phyloP scores from a whole-genome alignment of 2,888 invertebrate genomes.

The Microplitis manilae region DNA sequence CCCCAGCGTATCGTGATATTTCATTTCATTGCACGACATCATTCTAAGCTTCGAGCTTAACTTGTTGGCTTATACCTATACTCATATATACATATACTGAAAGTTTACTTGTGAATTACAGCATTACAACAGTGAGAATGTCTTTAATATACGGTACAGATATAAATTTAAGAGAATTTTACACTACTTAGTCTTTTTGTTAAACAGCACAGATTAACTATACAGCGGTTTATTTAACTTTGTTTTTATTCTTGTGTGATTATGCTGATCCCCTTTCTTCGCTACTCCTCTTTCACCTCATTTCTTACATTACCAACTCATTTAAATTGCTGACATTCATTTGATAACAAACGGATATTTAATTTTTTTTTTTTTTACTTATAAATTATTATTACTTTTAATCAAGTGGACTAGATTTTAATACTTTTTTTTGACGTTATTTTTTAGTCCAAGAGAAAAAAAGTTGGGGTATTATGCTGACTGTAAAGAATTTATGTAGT shows the following conservation, averaged over 20 bases:
- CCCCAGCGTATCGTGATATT: constrained; percentile 14
- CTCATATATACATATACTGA: not conserved
- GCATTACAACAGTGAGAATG: not conserved
- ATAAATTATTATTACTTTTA: not conserved
- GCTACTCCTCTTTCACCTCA: not conserved
- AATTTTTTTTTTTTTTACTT: not conserved
- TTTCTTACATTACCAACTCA: not conserved
- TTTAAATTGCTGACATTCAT: not conserved
- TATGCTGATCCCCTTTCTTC: not conserved
- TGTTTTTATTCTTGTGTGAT: not conserved
- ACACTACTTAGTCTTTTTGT: not conserved
- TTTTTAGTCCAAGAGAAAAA: not conserved
- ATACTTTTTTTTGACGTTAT: not conserved
- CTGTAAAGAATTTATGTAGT: too few relatives aligned
- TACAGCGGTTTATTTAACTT: not conserved
- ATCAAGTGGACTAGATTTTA: not conserved
- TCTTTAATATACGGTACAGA: not conserved
- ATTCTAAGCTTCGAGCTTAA: constrained; percentile 10
- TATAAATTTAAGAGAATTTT: not conserved
- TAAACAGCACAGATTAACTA: not conserved
- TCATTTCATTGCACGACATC: constrained; percentile 19
- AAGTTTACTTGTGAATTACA: not conserved
- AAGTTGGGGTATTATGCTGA: too few relatives aligned
- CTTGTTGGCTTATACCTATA: not conserved
- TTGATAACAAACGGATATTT: not conserved